Base-by-base conservation (phyloP, 2,888 invertebrate species). In the Diadegma fenestrale region DNA sequence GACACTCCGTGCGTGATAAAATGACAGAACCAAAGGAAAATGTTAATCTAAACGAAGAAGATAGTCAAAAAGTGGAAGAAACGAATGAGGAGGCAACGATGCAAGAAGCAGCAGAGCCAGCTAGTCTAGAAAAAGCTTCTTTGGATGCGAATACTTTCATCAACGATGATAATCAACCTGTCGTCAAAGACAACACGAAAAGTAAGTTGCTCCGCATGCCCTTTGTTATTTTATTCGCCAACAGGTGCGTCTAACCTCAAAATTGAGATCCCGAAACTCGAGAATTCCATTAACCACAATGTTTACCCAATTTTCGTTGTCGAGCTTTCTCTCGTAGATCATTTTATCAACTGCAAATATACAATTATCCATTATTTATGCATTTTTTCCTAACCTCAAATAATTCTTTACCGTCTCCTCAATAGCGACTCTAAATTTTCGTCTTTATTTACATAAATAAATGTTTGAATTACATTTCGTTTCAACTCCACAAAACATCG, bases 1-100 rank as follows among this genome's bases (percentile, higher is more conserved):
- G 8, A 26, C 12, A 41, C 4, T 8, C 22, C 26, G 14, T 48
- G 7, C 37, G 69, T 68, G 54, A 19, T 76, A 84, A 66, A 41
- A 89, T 88, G 88, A 86, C 86, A 58, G 88, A 88, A 19, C 85
- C 79, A 19, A 87, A 88, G 33, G 88, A 88, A 33, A 86, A 86
- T 7, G 83, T 80, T 51, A 75, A 81, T 85, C 80, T 89, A 33
- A 43, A 80, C 14, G 79, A 73, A 61, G 73, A 86, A 45, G 91
- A 86, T 69, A 71, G 88, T 22, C 77, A 79, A 0, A 89, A 90
- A 75, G 71, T 85, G 19, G 69, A 84, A 19, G 89, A 89, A 77
- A 89, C 88, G 51, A 91, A 82, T 12, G 84, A 78, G n/a, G 85
- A 85, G 41, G 61, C 88, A 22, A 76, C 79, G 64, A 37, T 72